Conservation (phyloP, 2,113 vertebrate species). For the Candoia aspera region DNA sequence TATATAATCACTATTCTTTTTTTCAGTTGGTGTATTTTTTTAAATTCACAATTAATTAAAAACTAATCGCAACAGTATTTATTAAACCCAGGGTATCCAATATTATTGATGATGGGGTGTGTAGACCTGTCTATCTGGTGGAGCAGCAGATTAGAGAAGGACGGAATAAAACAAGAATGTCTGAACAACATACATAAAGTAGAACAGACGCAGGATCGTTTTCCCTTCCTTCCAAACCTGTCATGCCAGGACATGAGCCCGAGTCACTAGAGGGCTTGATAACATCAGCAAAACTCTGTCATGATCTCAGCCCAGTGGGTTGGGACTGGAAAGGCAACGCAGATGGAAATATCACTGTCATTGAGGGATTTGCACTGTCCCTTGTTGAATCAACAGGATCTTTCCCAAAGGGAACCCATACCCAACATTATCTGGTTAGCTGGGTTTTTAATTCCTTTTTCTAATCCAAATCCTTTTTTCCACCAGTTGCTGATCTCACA, state of each 20-base stretch:
- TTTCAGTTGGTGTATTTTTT: no score
- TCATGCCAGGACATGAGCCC: background rate
- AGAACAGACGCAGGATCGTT: background rate
- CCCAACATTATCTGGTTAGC: background rate
- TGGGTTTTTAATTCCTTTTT: background rate
- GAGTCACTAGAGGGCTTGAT: background rate
- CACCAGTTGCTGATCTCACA: background rate
- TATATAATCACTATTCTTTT: background rate
- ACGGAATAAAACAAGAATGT: background rate
- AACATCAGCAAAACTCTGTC: constrained; percentile 18
- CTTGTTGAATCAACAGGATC: background rate
- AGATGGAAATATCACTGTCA: background rate
- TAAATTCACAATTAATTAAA: no score
- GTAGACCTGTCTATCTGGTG: background rate
- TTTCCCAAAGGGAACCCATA: background rate
- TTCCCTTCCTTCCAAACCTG: background rate
- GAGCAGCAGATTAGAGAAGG: background rate
- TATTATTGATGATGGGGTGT: no score
- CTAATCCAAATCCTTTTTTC: background rate
- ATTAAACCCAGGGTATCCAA: background rate
- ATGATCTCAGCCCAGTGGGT: background rate
- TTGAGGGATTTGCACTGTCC: background rate
- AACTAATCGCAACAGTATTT: background rate
- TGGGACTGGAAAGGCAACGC: background rate
- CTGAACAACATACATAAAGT: background rate